Evolutionary conservation across 2,113 vertebrate genomes (phyloP).

Genomic region (Caranx melampygus): DNA sequence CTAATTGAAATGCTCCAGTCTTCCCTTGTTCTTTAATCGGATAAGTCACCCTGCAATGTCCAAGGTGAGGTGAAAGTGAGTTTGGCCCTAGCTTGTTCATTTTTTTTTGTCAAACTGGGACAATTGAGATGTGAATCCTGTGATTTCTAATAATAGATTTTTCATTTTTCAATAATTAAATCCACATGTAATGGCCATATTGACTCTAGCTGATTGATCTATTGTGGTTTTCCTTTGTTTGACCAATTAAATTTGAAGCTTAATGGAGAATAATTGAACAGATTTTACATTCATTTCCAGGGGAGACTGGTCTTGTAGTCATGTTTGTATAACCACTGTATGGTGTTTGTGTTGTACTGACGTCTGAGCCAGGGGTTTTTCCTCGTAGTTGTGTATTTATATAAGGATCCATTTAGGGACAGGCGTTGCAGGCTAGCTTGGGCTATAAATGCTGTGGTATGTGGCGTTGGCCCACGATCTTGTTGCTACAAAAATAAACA

Average conservation of each 20-base stretch:
- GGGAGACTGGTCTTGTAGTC: too few species aligned
- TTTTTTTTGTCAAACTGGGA: neutral
- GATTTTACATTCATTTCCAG: too few species aligned
- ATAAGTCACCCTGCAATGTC: slow-evolving; percentile 50
- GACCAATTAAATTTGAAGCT: too few species aligned
- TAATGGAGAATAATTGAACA: too few species aligned
- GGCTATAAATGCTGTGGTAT: slow-evolving; percentile 1
- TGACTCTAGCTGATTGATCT: too few species aligned
- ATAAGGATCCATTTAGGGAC: neutral
- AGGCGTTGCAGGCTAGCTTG: neutral
- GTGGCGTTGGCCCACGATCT: neutral
- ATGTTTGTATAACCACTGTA: neutral
- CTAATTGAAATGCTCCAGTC: slow-evolving; percentile 43
- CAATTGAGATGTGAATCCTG: neutral
- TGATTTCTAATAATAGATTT: too few species aligned
- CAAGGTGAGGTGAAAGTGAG: slow-evolving; percentile 63
- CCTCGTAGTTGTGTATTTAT: neutral
- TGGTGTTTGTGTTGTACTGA: neutral
- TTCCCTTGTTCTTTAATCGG: slow-evolving; percentile 41
- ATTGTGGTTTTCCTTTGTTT: too few species aligned
- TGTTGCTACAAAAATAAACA: neutral
- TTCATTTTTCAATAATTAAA: too few species aligned
- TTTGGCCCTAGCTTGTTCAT: neutral
- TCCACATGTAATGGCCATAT: too few species aligned
- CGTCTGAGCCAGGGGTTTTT: too few species aligned